Base-by-base conservation (phyloP, 2,113 vertebrate genomes). In the Euleptes europaea region DNA sequence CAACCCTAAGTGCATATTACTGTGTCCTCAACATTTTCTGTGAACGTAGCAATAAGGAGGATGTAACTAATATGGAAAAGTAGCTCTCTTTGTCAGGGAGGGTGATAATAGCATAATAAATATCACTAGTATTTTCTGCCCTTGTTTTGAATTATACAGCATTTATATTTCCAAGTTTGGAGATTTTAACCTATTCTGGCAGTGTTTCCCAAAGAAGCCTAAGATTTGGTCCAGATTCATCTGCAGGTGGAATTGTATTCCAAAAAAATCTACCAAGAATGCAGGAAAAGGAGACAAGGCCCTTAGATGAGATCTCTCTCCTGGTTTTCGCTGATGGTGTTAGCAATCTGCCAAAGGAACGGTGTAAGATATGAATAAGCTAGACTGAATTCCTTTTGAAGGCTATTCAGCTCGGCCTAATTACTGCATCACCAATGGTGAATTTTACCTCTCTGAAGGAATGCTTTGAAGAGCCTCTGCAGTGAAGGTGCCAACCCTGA, bases 351-450 rank as follows among this genome's bases (percentile, higher is more conserved):
- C 93, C 90, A 88, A 91, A 92, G 95, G 91, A 96, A 93, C 89
- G 89, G 92, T 96, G 95, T 95, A 92, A 94, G 94, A 96, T 95
- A 92, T 93, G 92, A 96, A 60, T 91, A 95, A 93, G 92, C 1
- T 72, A 94, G 93, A 96, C 93, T 96, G 96, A 97, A 96, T 97
- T 97, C 95, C 94, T 95, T 96, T 95, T 89, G 90, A 78, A 94
- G 93, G 91, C 91, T 94, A 94, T 95, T 96, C 91, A 94, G 94
- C 82, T 91, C 92, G 93, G 93, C 79, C 94, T 96, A 97, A 96
- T 96, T 96, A 96, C 95, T 95, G 94, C 66, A 44, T 96, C 95
- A 95, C 95, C 96, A 97, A 96, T 94, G 95, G 94, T 66, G 86
- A 94, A 93, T 96, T 95, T 96, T 95, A 96, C 94, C 96, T 92